phyloP scores from a whole-genome alignment of 2,888 invertebrate genomes.

The Amiota communis region DNA sequence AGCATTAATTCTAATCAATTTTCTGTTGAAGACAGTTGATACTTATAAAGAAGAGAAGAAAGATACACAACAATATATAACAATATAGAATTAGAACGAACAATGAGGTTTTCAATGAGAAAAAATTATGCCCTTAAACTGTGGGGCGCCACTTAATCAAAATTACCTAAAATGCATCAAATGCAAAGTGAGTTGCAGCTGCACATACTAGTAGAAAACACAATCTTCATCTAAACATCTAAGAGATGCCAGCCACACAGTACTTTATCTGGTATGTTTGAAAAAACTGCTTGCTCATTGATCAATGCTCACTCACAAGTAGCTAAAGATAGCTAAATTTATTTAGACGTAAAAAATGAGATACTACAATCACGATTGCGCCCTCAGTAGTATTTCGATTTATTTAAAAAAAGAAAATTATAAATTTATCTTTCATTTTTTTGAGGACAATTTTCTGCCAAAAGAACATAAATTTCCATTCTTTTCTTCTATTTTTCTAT shows the following conservation, averaged over 20 bases:
- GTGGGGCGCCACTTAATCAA: conserved; percentile 57
- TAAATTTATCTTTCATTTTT: background rate
- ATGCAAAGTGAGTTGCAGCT: conserved; percentile 21
- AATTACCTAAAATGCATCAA: conserved; percentile 22
- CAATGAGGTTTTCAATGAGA: background rate
- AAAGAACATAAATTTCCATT: background rate
- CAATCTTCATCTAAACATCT: too few species aligned
- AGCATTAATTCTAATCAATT: conserved; percentile 64
- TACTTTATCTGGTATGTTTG: too few species aligned
- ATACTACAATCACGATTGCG: too few species aligned
- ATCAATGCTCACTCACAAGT: background rate
- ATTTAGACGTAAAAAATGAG: too few species aligned
- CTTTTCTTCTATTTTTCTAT: background rate
- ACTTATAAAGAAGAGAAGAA: background rate
- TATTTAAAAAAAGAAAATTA: too few species aligned
- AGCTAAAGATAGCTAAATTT: background rate
- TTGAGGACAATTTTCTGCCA: background rate
- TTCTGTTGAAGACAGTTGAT: conserved; percentile 30
- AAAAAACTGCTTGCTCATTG: too few species aligned
- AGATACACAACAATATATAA: background rate
- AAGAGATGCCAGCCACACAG: too few species aligned
- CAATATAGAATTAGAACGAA: background rate
- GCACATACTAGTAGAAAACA: conserved; percentile 3
- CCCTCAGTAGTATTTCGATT: too few species aligned
- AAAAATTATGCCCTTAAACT: conserved; percentile 38